Base-by-base conservation (phyloP, 2,888 invertebrate species). In the Caenorhabditis afra region DNA sequence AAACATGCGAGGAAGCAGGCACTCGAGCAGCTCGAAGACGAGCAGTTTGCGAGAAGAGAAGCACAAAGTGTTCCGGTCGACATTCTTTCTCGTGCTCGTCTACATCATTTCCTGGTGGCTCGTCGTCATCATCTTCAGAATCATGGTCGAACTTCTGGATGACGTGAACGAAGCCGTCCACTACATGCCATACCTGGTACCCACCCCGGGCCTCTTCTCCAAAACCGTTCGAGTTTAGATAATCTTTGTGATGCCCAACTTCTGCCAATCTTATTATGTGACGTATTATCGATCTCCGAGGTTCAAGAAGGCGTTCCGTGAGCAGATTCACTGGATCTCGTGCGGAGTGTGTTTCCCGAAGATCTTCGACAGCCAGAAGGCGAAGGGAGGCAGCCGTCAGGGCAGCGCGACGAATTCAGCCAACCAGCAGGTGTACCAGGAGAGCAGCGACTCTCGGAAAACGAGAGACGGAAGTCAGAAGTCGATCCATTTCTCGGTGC, bases 31-130 rank as follows among this genome's bases (percentile, higher is more conserved):
- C 10, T 71, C 71, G 0, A 37, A 61, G 50, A 50, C 50, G 0
- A 66, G 53, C 20, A 71, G 66, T 57, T 20, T 71, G 11, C 53
- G 71, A 18, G 71, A 67, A 35, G 71, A 78, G 16, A 78, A 71
- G 39, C 66, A 61, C 49, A 78, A 78, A 71, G 64, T 79, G 35
- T 79, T 74, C 37, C 73, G 73, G 20, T 73, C 73, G 14, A 73
- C 73, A 4, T 73, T 73, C 58, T 73, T 64, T 58, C 64, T 73
- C 58, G 58, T 73, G 64, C 57, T 49, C 22, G 57, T 65, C n/a
- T 75, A 79, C 50, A 79, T 79, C 18, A 3, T 47, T 4, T 74
- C 79, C 20, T 79, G 79, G 79, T 59, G 70, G 68, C 22, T 47
- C 1, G 65, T 50, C 0, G 44, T 59, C 0, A 50, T 64, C 8